Evolutionary conservation across 1,140 invertebrate genomes (phyloP).

Genomic region (Hyposmocoma kahamanoa): DNA sequence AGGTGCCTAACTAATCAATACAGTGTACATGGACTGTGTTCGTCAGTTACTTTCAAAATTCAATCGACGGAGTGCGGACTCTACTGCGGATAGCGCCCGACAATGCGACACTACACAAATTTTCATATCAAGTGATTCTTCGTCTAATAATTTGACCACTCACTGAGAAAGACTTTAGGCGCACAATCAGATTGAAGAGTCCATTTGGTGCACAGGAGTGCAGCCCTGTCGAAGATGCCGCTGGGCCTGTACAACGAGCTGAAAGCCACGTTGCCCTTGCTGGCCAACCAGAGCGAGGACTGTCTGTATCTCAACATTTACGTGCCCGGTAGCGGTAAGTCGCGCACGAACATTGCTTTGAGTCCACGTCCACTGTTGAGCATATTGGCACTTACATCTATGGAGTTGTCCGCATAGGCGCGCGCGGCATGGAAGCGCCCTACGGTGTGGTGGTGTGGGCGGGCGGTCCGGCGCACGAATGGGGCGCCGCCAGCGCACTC

Average conservation of each 20-base stretch:
- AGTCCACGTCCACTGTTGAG: no score
- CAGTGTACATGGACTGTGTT: no score
- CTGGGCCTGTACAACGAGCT: conserved; percentile 80
- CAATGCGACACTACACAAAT: no score
- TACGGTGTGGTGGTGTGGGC: conserved; percentile 85
- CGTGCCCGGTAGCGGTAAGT: conserved; percentile 87
- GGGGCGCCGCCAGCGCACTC: conserved; percentile 89
- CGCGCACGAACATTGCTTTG: no score
- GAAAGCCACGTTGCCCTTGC: conserved; percentile 76
- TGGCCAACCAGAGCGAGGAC: conserved; percentile 90
- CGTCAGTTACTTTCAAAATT: no score
- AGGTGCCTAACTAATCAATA: no score
- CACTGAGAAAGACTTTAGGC: no score
- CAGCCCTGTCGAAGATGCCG: conserved; percentile 81
- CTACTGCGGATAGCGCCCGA: no score
- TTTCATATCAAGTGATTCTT: no score
- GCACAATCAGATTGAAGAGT: no score
- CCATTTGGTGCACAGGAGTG: conserved; percentile 66
- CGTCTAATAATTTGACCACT: no score
- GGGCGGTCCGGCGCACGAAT: conserved; percentile 90
- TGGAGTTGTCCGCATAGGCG: conserved; percentile 68
- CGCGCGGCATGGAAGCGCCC: conserved; percentile 83
- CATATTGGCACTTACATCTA: neutral
- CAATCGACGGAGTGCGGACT: no score
- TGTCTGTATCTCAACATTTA: conserved; percentile 93